Evolutionary conservation across 23 tunicate genomes (phyloP).

Genomic region (Clavelina lepadiformis): DNA sequence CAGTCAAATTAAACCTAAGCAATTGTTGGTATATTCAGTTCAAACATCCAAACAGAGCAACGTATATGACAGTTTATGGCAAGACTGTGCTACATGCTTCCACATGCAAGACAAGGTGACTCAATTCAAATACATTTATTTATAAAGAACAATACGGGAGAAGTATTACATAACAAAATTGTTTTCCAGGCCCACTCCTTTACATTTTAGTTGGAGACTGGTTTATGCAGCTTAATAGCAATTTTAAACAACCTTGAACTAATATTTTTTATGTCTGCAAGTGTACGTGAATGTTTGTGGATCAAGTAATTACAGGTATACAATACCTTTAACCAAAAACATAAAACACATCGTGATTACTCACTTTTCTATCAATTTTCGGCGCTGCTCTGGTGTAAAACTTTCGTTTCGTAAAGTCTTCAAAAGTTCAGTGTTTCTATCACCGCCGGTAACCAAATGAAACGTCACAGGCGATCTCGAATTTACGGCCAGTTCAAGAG

Average conservation of each 20-base stretch:
- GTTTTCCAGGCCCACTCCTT: no score
- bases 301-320: background rate
- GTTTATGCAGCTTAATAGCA: no score
- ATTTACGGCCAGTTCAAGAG: slow-evolving; percentile 52
- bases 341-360: background rate
- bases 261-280: background rate
- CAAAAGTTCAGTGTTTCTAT: slow-evolving; percentile 44
- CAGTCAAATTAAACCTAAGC: slow-evolving; percentile 24
- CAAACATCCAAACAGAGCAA: no score
- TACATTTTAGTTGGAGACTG: no score
- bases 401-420: slow-evolving; percentile 23
- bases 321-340: background rate
- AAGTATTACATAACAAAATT: no score
- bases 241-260: background rate
- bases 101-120: background rate
- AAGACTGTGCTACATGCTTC: background rate
- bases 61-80: background rate
- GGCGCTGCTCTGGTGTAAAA: slow-evolving; percentile 49
- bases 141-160: no score
- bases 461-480: slow-evolving; percentile 55
- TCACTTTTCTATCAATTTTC: slow-evolving; percentile 58
- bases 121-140: no score
- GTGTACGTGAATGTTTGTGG: background rate
- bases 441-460: slow-evolving; percentile 39
- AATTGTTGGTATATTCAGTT: no score